Percentiles rank a stretch among this genome's conserved stretches.
Evolutionary conservation across 2,113 vertebrate species (phyloP).

Genomic region (Plecturocebus donacophilus): DNA sequence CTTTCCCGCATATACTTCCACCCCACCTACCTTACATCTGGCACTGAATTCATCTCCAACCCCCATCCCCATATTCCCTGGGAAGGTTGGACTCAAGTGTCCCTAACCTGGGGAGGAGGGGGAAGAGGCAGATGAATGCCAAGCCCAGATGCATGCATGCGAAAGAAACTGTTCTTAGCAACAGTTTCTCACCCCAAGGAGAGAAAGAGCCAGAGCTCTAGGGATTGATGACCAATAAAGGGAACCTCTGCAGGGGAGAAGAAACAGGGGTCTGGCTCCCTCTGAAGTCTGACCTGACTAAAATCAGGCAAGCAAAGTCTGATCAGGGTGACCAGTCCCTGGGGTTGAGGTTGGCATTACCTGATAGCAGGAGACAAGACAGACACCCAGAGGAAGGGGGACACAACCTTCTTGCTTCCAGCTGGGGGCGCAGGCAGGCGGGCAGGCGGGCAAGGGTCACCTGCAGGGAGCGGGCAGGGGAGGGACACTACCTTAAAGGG

Average conservation of each 20-base stretch:
- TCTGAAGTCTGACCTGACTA: background rate
- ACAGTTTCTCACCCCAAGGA: background rate
- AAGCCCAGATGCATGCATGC: background rate
- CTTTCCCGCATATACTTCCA: background rate
- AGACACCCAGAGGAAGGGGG: slow-evolving; percentile 59
- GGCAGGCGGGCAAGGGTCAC: slow-evolving; percentile 76
- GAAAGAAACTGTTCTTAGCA: background rate
- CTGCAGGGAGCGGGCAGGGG: slow-evolving; percentile 56
- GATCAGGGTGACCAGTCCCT: background rate
- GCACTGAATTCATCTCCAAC: slow-evolving; percentile 7
- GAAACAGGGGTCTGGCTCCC: background rate
- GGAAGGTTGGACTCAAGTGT: background rate
- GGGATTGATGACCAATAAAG: background rate
- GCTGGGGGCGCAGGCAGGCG: slow-evolving; percentile 17
- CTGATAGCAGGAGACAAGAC: slow-evolving; percentile 62
- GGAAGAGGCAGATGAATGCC: background rate
- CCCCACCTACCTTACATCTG: background rate
- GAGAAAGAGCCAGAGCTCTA: background rate
- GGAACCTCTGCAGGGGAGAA: background rate
- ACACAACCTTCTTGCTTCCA: slow-evolving; percentile 62
- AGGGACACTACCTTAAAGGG: slow-evolving; percentile 79
- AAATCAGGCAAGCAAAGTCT: slow-evolving; percentile 1
- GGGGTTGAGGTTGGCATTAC: slow-evolving; percentile 60
- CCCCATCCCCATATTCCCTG: slow-evolving; percentile 28
- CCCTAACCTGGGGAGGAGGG: background rate